A percentile compares a stretch with the other conserved stretches of the same genome.
Conservation (phyloP, 2,888 invertebrate genomes). For the Drosophila tanythrix region DNA sequence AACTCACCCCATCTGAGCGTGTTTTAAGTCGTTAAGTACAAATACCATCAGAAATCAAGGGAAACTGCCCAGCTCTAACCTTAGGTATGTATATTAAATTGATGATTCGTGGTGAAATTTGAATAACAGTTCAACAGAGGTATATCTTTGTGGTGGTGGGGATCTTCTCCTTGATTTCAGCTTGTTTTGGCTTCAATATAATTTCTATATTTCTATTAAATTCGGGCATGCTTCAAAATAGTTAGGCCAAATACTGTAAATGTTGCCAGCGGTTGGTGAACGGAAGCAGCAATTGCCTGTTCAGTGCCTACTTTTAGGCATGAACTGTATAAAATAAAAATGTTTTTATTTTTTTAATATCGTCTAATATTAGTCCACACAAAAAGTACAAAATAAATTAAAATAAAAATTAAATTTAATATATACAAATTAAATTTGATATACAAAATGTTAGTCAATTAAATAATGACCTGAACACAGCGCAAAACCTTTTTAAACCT, state of each 20-base stretch:
- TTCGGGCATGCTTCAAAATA: background rate
- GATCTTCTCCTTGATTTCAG: background rate
- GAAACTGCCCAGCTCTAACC: background rate
- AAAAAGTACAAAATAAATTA: background rate
- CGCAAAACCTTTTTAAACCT: background rate
- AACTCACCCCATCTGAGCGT: conserved; percentile 27
- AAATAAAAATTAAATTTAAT: background rate
- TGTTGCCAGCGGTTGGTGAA: background rate
- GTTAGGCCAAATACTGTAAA: background rate
- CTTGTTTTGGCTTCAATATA: background rate
- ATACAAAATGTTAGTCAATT: background rate
- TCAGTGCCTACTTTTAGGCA: background rate
- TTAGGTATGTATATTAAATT: conserved; percentile 14
- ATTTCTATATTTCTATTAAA: background rate
- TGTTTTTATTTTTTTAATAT: background rate
- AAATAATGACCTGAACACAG: background rate
- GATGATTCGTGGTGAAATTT: conserved; percentile 36
- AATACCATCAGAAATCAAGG: conserved; percentile 24
- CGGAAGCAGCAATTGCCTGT: background rate
- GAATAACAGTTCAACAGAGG: background rate
- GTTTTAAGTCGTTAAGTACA: conserved; percentile 21
- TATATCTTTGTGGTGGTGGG: background rate
- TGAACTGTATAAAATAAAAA: background rate
- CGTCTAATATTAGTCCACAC: background rate
- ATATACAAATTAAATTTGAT: background rate